phyloP scores from a whole-genome alignment of 2,797 vertebrate genomes.

The Rachycentron canadum region DNA sequence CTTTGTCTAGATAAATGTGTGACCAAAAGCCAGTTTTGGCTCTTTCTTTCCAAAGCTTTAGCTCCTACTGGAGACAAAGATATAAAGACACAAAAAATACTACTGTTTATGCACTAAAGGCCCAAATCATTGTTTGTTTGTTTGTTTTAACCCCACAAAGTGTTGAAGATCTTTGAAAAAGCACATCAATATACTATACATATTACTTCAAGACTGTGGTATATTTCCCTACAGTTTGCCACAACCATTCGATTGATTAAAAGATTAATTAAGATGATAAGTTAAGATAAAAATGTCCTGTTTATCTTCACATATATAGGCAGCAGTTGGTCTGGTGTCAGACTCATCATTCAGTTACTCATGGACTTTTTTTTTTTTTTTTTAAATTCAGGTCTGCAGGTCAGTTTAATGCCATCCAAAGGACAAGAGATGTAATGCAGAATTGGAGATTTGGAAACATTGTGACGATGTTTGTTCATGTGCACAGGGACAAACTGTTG shows the following conservation, averaged over 20 bases:
- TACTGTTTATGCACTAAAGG: not conserved
- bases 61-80: not conserved
- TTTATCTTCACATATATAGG: not conserved
- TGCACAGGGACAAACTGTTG: not conserved
- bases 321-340: slow-evolving; percentile 1
- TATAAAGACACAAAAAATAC: not conserved
- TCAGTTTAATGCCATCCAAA: slow-evolving; percentile 34
- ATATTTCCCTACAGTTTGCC: slow-evolving; percentile 1
- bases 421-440: slow-evolving; percentile 26
- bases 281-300: not conserved
- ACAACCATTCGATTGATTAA: not conserved
- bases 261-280: not conserved
- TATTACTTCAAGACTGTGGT: not conserved
- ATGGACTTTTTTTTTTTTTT: not conserved
- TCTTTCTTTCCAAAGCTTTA: not conserved
- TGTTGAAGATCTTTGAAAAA: slow-evolving; percentile 4
- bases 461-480: not conserved
- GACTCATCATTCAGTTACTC: slow-evolving; percentile 4
- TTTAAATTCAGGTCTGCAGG: not conserved
- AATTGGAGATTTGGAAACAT: not conserved
- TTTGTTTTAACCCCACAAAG: not conserved
- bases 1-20: not conserved
- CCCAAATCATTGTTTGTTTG: not conserved
- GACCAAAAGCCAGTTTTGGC: slow-evolving; percentile 4
- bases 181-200: not conserved